Evolutionary conservation across 1,140 invertebrate species (phyloP).

Genomic region (Caenorhabditis elegans): WBcel235 BX284604.4:12280001-12280500

Average conservation of each 20-base stretch:
- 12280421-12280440: slow-evolving; percentile 83
- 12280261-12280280: slow-evolving; percentile 85
- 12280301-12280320: slow-evolving; percentile 20
- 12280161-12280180: slow-evolving; percentile 78
- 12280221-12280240: slow-evolving; percentile 83
- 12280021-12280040: neutral
- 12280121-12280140: too few relatives aligned
- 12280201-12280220: slow-evolving; percentile 86
- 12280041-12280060: slow-evolving; percentile 74
- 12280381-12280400: slow-evolving; percentile 75
- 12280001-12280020: neutral
- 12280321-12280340: slow-evolving; percentile 75
- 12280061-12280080: slow-evolving; percentile 85
- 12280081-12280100: slow-evolving; percentile 79
- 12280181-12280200: slow-evolving; percentile 76
- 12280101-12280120: too few relatives aligned
- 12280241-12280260: slow-evolving; percentile 76
- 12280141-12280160: slow-evolving; percentile 79
- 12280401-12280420: slow-evolving; percentile 75
- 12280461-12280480: slow-evolving; percentile 76
- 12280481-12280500: slow-evolving; percentile 78
- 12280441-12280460: slow-evolving; percentile 75
- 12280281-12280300: slow-evolving; percentile 67
- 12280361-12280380: slow-evolving; percentile 82
- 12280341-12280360: slow-evolving; percentile 68